Conservation (phyloP, 2,888 invertebrate genomes). For the Ferrisia virgata region DNA sequence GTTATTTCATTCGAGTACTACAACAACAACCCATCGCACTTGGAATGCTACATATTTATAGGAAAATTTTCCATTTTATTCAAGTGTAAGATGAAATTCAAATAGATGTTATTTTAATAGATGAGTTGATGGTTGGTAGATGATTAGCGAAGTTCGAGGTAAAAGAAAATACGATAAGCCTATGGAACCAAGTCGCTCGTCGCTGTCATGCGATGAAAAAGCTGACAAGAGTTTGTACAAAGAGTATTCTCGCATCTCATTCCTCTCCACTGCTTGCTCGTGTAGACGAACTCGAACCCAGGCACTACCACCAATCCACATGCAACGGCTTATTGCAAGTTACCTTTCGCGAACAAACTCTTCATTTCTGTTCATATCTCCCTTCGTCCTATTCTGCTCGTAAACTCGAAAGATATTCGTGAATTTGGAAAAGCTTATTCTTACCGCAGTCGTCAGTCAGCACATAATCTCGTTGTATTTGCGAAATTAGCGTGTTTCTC, state of each 20-base stretch:
- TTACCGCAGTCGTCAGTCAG: no score
- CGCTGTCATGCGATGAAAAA: background rate
- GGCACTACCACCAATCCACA: no score
- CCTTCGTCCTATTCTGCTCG: no score
- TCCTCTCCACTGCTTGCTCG: background rate
- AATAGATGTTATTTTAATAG: no score
- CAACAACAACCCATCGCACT: background rate
- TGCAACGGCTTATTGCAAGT: background rate
- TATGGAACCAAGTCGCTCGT: background rate
- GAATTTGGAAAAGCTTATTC: background rate
- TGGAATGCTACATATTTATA: no score
- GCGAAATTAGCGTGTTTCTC: slow-evolving; percentile 29
- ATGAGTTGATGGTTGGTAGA: background rate
- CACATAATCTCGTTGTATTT: slow-evolving; percentile 9
- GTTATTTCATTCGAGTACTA: background rate
- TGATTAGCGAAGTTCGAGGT: background rate
- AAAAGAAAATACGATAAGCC: background rate
- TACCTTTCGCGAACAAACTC: background rate
- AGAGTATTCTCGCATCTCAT: background rate
- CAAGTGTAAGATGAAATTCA: no score
- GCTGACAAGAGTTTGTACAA: background rate
- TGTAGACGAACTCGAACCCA: no score
- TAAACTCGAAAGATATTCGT: background rate
- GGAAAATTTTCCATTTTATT: no score
- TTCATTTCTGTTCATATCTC: background rate